These are phyloP conservation scores for Conchocele bisecta DNA, from an alignment of 2,888 invertebrate genomes.

Conservation along the genomic window DNA sequence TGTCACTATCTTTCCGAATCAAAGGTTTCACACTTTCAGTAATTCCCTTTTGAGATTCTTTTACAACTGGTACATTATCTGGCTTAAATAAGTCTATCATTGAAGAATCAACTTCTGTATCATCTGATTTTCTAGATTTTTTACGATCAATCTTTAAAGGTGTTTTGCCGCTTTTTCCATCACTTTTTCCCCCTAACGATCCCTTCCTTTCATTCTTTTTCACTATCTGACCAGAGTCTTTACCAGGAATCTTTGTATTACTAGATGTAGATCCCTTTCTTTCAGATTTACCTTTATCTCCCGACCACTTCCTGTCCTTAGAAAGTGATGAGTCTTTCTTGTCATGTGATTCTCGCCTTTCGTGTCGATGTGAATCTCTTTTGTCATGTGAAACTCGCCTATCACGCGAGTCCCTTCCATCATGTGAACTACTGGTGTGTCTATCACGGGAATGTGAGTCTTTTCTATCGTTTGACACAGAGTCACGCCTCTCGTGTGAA, in stretches of 20 bases:
- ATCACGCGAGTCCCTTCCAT: conserved; percentile 16
- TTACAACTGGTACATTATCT: conserved; percentile 63
- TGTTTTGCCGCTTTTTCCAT: conserved; percentile 8
- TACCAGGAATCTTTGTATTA: conserved; percentile 19
- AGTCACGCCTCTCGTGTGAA: conserved; percentile 48
- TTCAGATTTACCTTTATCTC: neutral
- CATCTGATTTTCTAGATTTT: conserved; percentile 66
- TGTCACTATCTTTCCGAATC: conserved; percentile 18
- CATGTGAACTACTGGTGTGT: neutral
- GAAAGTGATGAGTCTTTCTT: neutral
- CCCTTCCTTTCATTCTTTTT: conserved; percentile 29
- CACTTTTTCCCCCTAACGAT: conserved; percentile 21
- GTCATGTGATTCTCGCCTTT: conserved; percentile 6
- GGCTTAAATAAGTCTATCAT: conserved; percentile 77
- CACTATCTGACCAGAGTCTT: conserved; percentile 7
- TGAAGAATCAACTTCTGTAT: conserved; percentile 66
- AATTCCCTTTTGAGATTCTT: no score
- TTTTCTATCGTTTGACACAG: conserved; percentile 26
- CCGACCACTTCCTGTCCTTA: conserved; percentile 10
- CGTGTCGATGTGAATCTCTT: conserved; percentile 22
- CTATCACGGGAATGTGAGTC: conserved; percentile 5
- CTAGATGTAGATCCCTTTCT: conserved; percentile 2
- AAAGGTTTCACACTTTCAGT: no score
- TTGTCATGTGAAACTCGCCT: conserved; percentile 28
- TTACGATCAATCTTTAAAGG: conserved; percentile 53